These are phyloP conservation scores for Melieria crassipennis DNA, from an alignment of 2,888 invertebrate genomes.

Conservation along the genomic window DNA sequence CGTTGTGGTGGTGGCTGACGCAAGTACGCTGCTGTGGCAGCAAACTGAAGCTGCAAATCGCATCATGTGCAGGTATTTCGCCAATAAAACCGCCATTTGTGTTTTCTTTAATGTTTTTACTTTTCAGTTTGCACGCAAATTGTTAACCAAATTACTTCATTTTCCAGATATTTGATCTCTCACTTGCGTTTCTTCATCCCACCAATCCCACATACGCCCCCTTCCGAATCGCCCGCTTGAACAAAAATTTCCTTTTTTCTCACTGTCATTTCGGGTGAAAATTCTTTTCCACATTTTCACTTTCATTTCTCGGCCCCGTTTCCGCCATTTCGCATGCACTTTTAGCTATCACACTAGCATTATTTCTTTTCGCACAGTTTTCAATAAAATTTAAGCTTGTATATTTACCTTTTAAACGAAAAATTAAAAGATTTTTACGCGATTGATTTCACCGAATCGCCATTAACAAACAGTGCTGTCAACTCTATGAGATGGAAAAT, in stretches of 20 bases:
- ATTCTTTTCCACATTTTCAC: conserved; percentile 38
- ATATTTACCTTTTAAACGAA: conserved; percentile 54
- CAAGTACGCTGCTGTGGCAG: too few species aligned
- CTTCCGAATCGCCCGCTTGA: conserved; percentile 4
- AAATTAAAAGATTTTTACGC: conserved; percentile 50
- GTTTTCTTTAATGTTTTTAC: too few species aligned
- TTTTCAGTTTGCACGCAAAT: too few species aligned
- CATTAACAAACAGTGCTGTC: conserved; percentile 53
- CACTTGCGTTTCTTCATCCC: neutral
- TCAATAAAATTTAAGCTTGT: conserved; percentile 20
- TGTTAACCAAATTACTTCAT: too few species aligned
- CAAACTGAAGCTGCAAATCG: too few species aligned
- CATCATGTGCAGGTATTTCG: too few species aligned
- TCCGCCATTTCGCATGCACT: conserved; percentile 27
- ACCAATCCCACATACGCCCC: conserved; percentile 9
- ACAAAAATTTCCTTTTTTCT: conserved; percentile 9
- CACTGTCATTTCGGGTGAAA: conserved; percentile 42
- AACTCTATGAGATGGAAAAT: conserved; percentile 18
- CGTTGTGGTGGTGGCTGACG: too few species aligned
- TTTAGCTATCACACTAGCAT: conserved; percentile 23
- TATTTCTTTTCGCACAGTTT: conserved; percentile 27
- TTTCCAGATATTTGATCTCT: conserved; percentile 25
- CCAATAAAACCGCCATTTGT: too few species aligned
- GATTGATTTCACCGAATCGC: conserved; percentile 51
- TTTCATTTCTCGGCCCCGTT: conserved; percentile 30